Base-by-base conservation (phyloP, 2,113 vertebrate genomes). In the Heterocephalus glaber region DNA sequence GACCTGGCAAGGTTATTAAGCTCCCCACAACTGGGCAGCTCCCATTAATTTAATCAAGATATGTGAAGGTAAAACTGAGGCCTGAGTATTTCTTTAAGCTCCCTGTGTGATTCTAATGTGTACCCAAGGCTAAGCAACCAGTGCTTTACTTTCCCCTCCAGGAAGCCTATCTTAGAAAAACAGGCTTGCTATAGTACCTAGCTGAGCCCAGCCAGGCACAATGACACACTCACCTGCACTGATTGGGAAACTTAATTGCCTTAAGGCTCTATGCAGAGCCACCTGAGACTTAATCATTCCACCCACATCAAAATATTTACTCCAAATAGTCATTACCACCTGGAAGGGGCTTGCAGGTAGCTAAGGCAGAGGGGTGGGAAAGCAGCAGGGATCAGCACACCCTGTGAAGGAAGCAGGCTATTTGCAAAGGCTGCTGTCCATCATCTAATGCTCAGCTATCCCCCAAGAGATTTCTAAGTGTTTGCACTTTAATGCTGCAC, bases 221-320 rank as follows among this genome's bases (percentile, higher is more conserved):
- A 35, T 2, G 76, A 92, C 84, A 54, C 0, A 2, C 86, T 94
- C 22, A 0, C 92, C 94, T 88, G 90, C 92, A 77, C 90, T 96
- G 96, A 96, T 2, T 97, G 65, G 95, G 56, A 97, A 96, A 96
- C 60, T 89, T 97, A 96, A 97, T 92, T 97, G 94, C 96, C 87
- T 90, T 70, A 41, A 82, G 49, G 84, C 95, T 98, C 97, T 93
- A 63, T 93, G 85, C 96, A 85, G 85, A 97, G 90, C 76, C 87
- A 95, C 90, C 80, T n/a, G 1, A 82, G 93, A 92, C 35, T 95
- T 97, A 95, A 93, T 97, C 96, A 96, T 96, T 97, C 90, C 76
- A 72, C 70, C 96, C 95, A 95, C 92, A 97, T 97, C 97, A 95
- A 97, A 98, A 97, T 98, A 97, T 97, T 98, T 98, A 98, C 94